Conservation (phyloP, 2,797 vertebrate genomes). For the Premnoplex brunnescens region DNA sequence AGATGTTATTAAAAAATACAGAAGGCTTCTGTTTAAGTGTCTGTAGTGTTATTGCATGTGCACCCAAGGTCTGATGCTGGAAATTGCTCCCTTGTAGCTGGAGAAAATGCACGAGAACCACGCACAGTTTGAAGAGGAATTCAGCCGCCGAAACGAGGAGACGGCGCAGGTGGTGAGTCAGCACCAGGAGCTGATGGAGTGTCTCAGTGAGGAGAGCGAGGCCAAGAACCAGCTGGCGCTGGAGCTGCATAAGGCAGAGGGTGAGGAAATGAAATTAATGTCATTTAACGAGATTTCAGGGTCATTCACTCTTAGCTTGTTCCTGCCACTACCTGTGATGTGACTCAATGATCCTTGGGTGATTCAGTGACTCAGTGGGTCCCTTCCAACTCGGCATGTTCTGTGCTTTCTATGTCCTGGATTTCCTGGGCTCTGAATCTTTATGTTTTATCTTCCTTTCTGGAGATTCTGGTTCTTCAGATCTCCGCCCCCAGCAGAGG, state of each 20-base stretch:
- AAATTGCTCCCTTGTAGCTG: slow-evolving; percentile 72
- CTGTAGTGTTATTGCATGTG: neutral
- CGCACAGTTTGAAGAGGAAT: slow-evolving; percentile 81
- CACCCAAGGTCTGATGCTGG: neutral
- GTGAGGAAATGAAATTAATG: slow-evolving; percentile 69
- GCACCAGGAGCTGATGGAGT: slow-evolving; percentile 83
- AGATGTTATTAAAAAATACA: neutral
- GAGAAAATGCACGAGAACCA: slow-evolving; percentile 85
- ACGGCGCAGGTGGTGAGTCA: slow-evolving; percentile 81
- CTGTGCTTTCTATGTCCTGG: neutral
- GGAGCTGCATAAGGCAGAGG: slow-evolving; percentile 90
- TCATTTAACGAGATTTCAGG: neutral
- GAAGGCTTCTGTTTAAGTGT: neutral
- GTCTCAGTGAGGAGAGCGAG: slow-evolving; percentile 82
- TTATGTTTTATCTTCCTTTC: neutral
- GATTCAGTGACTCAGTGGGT: neutral
- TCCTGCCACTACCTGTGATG: neutral
- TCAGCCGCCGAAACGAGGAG: slow-evolving; percentile 80
- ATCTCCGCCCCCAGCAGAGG: neutral
- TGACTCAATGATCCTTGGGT: neutral
- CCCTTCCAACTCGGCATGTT: neutral
- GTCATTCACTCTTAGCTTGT: neutral
- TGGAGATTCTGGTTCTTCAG: neutral
- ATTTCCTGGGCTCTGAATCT: neutral
- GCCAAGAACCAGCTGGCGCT: slow-evolving; percentile 83